Evolutionary conservation across 2,797 vertebrate species (phyloP), one percentile per base, ranked within the genome.

Genomic region (Aeoliscus strigatus): DNA sequence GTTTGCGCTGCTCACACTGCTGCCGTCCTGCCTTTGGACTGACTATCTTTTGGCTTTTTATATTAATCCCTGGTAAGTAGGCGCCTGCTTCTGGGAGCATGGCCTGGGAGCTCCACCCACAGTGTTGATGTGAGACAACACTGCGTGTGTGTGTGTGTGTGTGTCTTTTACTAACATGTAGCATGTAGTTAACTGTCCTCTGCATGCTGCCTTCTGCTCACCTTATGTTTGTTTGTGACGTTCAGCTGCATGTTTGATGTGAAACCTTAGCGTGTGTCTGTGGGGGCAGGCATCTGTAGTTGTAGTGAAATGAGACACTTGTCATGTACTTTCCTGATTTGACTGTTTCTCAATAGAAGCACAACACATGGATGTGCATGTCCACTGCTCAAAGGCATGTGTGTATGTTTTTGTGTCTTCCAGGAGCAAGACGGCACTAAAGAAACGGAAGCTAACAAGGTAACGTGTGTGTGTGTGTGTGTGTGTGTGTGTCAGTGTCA

Each of bases 41-140:
- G 96, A 98, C 91, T 98, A 98, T 94, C 95, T 98, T 90, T 96
- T 98, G 94, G 95, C 95, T 92, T 98, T 98, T 92, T 97, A 97
- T 96, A 95, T 98, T 96, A 98, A 98, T 90, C 95, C 94, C 77
- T 98, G 96, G 96, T 98, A 95, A 98, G 96, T 98, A 88, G 84
- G 66, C 71, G 47, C 72, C 68, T 66, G 72, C 66, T 77, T 65
- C 54, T 50, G 45, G 71, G 60, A 68, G 75, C 76, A 72, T 70
- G 79, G 45, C 47, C 8, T 23, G 47, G 55, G 57, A 59, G 58
- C 66, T 58, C 69, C 68, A 62, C 35, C 42, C n/a, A 45, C 62
- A 66, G 64, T 46, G 53, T 36, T 52, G 42, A 58, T 34, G 48
- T 18, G 34, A 57, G 49, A 61, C 58, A 64, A 3, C 18, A 3